A percentile compares a stretch with the other conserved stretches of the same genome.
Conservation (phyloP, 2,888 invertebrate genomes). For the Phyto melanocephala region DNA sequence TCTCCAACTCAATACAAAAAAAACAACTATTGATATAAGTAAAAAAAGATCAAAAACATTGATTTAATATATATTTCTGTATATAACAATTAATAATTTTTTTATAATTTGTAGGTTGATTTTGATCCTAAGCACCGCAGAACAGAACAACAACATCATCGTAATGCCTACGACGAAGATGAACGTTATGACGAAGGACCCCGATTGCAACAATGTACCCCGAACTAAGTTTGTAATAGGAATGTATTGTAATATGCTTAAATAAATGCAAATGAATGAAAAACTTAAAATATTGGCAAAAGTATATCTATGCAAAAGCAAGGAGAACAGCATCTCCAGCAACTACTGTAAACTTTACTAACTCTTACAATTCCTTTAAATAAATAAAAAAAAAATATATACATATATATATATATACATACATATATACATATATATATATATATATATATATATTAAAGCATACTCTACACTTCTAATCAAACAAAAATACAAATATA, state of each 20-base stretch:
- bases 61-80: no score
- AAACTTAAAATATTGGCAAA: slow-evolving; percentile 44
- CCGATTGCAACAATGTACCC: slow-evolving; percentile 88
- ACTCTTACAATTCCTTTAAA: slow-evolving; percentile 58
- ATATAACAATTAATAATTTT: no score
- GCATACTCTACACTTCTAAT: slow-evolving; percentile 38
- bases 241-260: not conserved
- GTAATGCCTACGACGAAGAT: slow-evolving; percentile 87
- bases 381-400: slow-evolving; percentile 27
- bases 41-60: no score
- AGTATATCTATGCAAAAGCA: slow-evolving; percentile 38
- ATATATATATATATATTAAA: no score
- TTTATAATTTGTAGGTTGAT: slow-evolving; percentile 82
- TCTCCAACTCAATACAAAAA: no score
- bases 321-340: slow-evolving; percentile 29
- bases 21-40: no score
- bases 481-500: slow-evolving; percentile 14
- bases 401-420: no score
- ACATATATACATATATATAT: no score
- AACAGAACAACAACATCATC: slow-evolving; percentile 82
- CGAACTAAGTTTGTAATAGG: slow-evolving; percentile 81
- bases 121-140: slow-evolving; percentile 88
- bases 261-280: not conserved
- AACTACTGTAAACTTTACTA: slow-evolving; percentile 54
- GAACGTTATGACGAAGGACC: slow-evolving; percentile 84